Conservation (phyloP, 2,113 vertebrate genomes). For the Ammodytes marinus region DNA sequence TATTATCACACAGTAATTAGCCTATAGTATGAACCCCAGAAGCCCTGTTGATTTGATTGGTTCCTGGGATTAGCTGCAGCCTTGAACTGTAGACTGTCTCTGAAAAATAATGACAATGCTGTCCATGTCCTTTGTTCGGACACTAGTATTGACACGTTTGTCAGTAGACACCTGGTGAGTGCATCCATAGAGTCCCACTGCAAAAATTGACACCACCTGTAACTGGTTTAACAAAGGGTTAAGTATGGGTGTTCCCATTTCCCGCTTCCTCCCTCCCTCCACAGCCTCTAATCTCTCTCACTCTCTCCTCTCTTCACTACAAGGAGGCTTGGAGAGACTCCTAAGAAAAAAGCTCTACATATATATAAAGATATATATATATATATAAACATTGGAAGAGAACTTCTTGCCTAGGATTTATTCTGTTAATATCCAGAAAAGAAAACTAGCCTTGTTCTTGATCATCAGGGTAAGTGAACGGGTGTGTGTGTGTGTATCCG, state of each 20-base stretch:
- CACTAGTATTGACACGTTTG: background rate
- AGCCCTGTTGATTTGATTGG: conserved; percentile 1
- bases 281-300: conserved; percentile 60
- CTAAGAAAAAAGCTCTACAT: conserved; percentile 34
- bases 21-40: background rate
- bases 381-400: conserved; percentile 47
- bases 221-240: conserved; percentile 68
- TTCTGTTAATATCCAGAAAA: conserved; percentile 7
- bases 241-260: conserved; percentile 75
- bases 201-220: conserved; percentile 45
- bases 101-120: background rate
- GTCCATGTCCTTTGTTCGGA: background rate
- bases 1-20: conserved; percentile 33
- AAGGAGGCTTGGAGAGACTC: conserved; percentile 67
- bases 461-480: conserved; percentile 69
- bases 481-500: conserved; percentile 13
- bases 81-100: background rate
- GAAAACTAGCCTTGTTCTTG: background rate
- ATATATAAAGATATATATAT: background rate
- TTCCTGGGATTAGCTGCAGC: conserved; percentile 1
- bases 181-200: background rate
- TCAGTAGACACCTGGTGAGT: conserved; percentile 28
- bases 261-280: conserved; percentile 57
- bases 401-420: conserved; percentile 32
- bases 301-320: conserved; percentile 61